Base-by-base conservation (phyloP, 53 echinoderm and acorn worm genomes). In the Astropecten irregularis region DNA sequence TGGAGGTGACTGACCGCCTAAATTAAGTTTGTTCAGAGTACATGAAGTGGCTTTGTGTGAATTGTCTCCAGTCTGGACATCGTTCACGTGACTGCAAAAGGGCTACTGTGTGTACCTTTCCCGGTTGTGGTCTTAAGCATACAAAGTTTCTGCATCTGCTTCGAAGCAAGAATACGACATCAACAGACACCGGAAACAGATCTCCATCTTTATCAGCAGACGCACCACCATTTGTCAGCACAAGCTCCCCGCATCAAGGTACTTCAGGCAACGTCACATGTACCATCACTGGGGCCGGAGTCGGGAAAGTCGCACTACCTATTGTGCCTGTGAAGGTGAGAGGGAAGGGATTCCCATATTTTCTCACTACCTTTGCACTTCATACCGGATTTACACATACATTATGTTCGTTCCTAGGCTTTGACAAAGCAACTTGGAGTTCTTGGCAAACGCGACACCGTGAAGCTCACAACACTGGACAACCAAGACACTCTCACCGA, bases 101-200 rank as follows among this genome's bases (percentile, higher is more conserved):
- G 20, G 37, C 53, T 33, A 57, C 68, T 47, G 55, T 44, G 1
- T 91, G 83, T 18, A 87, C 56, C 11, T 46, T 91, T 0, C 66
- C 83, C 0, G 91, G 68, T 14, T 91, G 91, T 76, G 87, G 83
- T 1, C 69, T 51, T 3, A 91, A 76, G 47, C 91, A 91, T 69
- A 91, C 83, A 3, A 87, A 87, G 52, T 87, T 87, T 33, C 27
- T 91, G 2, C 91, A 91, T 59, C 68, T 68, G n/a, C 69, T 68
- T n/a, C 63, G n/a, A 2, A 48, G 16, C 30, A 14, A 14, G 15
- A 28, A 69, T 27, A 44, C 30, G 2, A 15, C 48, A 26, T 14
- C 28, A 30, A 9, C 22, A 5, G 2, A 68, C 9, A 23, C 40
- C 0, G 29, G 28, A 22, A 49, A 26, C 69, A 69, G 34, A 7